Evolutionary conservation across 2,113 vertebrate genomes (phyloP), one percentile per base, ranked within the genome.

Genomic region (Tenrec ecaudatus): DNA sequence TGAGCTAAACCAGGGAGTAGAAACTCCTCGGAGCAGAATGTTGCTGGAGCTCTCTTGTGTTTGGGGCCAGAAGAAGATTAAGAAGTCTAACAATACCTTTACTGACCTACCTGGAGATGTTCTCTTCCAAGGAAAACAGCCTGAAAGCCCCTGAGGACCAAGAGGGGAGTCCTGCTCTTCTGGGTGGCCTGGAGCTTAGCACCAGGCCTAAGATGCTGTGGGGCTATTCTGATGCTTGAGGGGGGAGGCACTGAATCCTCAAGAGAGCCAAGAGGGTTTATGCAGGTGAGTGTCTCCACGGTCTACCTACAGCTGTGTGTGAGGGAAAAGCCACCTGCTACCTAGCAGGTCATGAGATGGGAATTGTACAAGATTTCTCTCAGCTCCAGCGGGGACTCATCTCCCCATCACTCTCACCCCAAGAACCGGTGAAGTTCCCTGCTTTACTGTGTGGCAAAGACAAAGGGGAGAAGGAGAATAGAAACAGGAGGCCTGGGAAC

Each of bases 21-120:
- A 43, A 22, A 36, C n/a, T 62, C 88, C 84, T 91, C 66, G 33
- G 94, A 80, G 84, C 81, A n/a, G 43, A 93, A 88, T 76, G 82
- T 81, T 38, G 82, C 68, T 10, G 8, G 31, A 53, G 79, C 29
- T 36, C 58, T 60, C 78, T 89, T 77, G 27, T 7, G 90, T 75
- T 47, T 64, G n/a, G 53, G 80, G 29, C 83, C 60, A 93, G 25
- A 82, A 43, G 78, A 89, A 69, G 36, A 92, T 76, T 27, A 20
- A 60, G 82, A 75, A 76, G 53, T 17, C 38, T 5, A 68, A 86
- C 66, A 40, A 33, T 38, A 33, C 31, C 23, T 23, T 95, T 60
- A 68, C 71, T 60, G 29, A 8, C 57, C 57, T 68, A 9, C 66
- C 40, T 20, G 10, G 29, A 6, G 31, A 17, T 31, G 16, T 71